These are phyloP conservation scores for Nemopilema nomurai DNA, from an alignment of 30 jellyfish, hydroid and myxozoan genomes.

Conservation along the genomic window DNA sequence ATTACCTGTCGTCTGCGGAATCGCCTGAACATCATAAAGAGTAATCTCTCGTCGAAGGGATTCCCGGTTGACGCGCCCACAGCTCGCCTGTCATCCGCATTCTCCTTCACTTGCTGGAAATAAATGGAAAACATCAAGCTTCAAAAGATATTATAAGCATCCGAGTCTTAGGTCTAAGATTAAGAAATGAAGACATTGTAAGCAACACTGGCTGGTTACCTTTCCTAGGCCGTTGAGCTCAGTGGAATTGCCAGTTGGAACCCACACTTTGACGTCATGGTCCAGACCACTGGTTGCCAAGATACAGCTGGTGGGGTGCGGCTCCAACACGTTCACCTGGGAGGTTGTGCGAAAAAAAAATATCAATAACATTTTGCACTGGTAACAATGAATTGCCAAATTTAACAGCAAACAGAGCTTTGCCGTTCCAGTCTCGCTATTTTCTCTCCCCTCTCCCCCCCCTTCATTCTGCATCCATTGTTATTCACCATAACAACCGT, in stretches of 20 bases:
- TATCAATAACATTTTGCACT: too few species aligned
- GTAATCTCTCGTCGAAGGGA: slow-evolving; percentile 78
- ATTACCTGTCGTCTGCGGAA: slow-evolving; percentile 86
- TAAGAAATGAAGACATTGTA: too few species aligned
- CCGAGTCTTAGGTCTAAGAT: too few species aligned
- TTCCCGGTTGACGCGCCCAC: slow-evolving; percentile 59
- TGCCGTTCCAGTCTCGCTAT: too few species aligned
- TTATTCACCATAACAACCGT: too few species aligned
- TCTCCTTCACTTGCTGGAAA: slow-evolving; percentile 85
- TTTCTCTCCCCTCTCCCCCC: too few species aligned
- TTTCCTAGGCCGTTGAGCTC: slow-evolving; percentile 75
- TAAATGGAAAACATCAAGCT: neutral
- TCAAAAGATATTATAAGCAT: too few species aligned
- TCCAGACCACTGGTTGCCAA: slow-evolving; percentile 99
- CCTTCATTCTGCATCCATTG: too few species aligned
- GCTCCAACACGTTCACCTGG: slow-evolving; percentile 97
- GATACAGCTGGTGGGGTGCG: slow-evolving; percentile 85
- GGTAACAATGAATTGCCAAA: too few species aligned
- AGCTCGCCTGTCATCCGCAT: slow-evolving; percentile 63
- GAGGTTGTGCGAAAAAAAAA: too few species aligned
- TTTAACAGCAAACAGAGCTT: too few species aligned
- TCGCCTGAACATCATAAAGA: slow-evolving; percentile 80
- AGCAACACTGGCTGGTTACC: slow-evolving; percentile 40
- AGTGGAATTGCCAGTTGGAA: slow-evolving; percentile 77
- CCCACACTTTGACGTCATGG: slow-evolving; percentile 94